These are phyloP conservation scores for Andrena haemorrhoa DNA, from an alignment of 2,888 invertebrate species.

Conservation along the genomic window DNA sequence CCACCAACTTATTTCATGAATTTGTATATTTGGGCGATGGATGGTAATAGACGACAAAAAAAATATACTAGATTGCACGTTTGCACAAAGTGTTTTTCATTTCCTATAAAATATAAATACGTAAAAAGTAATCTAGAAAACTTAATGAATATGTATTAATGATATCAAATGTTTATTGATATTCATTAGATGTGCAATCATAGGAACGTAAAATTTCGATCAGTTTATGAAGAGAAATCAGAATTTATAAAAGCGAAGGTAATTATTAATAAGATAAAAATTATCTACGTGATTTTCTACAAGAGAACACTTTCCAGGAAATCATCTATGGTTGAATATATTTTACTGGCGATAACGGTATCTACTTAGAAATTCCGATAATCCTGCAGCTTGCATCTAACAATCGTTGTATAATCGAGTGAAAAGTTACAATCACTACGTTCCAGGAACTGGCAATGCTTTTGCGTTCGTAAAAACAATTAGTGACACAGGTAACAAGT, in stretches of 20 bases:
- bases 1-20: not conserved
- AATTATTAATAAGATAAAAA: not conserved
- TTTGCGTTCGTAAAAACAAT: not conserved
- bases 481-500: not conserved
- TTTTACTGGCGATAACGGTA: not conserved
- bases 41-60: too few relatives aligned
- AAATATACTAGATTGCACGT: too few relatives aligned
- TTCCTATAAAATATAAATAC: too few relatives aligned
- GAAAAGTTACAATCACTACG: not conserved
- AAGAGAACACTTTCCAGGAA: not conserved
- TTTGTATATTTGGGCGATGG: not conserved
- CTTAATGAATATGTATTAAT: too few relatives aligned
- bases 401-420: not conserved
- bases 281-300: not conserved
- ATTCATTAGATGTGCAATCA: too few relatives aligned
- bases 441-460: slow-evolving; percentile 1
- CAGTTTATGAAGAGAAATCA: not conserved
- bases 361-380: not conserved
- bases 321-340: not conserved
- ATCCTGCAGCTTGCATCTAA: not conserved
- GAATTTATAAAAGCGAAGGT: too few relatives aligned
- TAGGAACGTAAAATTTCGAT: not conserved
- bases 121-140: too few relatives aligned
- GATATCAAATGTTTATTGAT: too few relatives aligned
- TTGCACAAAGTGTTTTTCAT: too few relatives aligned